Evolutionary conservation across 2,888 invertebrate species (phyloP), one percentile per base, ranked within the genome.

Genomic region (Nezara viridula): DNA sequence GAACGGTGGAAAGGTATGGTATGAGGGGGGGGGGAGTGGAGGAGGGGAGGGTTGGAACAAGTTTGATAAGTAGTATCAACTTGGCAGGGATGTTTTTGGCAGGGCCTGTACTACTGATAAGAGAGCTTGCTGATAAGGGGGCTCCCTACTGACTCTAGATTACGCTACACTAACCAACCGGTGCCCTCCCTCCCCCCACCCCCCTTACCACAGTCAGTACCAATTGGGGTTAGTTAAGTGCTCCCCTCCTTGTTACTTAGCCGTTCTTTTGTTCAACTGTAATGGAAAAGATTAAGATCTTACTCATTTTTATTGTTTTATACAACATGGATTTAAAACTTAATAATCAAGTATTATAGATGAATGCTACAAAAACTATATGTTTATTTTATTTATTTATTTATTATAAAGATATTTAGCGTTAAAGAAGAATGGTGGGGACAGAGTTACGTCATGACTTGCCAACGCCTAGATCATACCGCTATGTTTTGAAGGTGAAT

Each of bases 81-180:
- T 81, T 81, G 81, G 81, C 81, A 81, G 81, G 81, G 81, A 81
- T 81, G 81, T 47, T 81, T 81, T 81, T 81, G 81, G 81, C 81
- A 81, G 81, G 40, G 81, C 44, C 44, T 81, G 81, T 81, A 81
- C 81, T 24, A 44, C 81, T 81, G 81, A 81, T 81, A 81, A 44
- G n/a, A n/a, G 12, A 1, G 12, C 5, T 12, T 2, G 44, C 40
- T 40, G 44, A 44, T 44, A 81, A 47, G 44, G 14, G 14, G 14
- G 44, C 21, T 12, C 44, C 44, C 81, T 44, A 81, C 81, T 81
- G 14, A 10, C 44, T 81, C 44, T 21, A 81, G 81, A 81, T 81
- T 81, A 81, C 81, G 81, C 44, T 44, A 44, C 44, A 81, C 81
- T 81, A 81, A 44, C 81, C 81, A 47, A 44, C 81, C 40, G 9